Base-by-base conservation (phyloP, 2,113 vertebrate genomes). In the Genyomyrus donnyi region DNA sequence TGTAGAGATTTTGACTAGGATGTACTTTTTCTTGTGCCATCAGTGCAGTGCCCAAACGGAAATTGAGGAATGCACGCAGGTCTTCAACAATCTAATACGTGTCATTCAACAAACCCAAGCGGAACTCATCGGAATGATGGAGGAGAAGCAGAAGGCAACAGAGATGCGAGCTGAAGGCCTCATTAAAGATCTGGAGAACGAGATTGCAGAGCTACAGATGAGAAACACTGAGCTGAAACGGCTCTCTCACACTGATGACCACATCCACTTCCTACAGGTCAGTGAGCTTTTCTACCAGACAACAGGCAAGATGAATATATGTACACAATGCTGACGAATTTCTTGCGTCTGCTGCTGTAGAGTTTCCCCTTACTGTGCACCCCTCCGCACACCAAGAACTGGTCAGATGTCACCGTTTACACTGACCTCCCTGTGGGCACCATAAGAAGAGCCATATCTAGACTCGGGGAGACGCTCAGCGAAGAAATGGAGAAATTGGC, bases 201-300 rank as follows among this genome's bases (percentile, higher is more conserved):
- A 96, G 66, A 95, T 96, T 56, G 45, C 88, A 0, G 91, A 93
- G 91, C 91, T 96, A 24, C 91, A 92, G 90, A 91, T 46, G 48
- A 94, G 95, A 89, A 95, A 94, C 15, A n/a, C 86, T 0, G 95
- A 96, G 45, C 70, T 96, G 88, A 94, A 95, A 21, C 92, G 93
- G 8, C 93, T 96, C 24, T 92, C 93, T 21, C 93, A 92, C 21
- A 94, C 94, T 0, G 96, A 94, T 42, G 93, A 96, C 92, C 95
- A 96, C 92, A 96, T 96, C 77, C 91, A 96, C 91, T 96, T 96
- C 90, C 91, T 96, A 48, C 95, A 96, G 94, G 96, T 95, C 35
- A 21, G 31, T 39, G 46, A 31, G 19, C 11, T 49, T 5, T 46
- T 15, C 56, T 35, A 35, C 35, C 24, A 46, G 8, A 27, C 15